Base-by-base conservation (phyloP, 2,888 invertebrate species). In the Coremacera marginata region DNA sequence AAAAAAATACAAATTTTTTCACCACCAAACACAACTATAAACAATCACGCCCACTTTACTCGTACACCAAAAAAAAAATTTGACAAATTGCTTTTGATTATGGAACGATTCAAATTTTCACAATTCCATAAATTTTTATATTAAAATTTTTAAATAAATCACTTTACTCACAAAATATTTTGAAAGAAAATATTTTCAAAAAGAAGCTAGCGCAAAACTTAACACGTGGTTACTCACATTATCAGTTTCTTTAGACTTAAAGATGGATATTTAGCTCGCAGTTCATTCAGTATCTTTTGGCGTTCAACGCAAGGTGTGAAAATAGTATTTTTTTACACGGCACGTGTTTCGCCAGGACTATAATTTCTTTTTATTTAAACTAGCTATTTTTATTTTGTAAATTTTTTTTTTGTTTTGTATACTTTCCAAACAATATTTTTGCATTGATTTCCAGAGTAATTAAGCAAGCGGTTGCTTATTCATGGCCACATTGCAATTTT, bases 71-170 rank as follows among this genome's bases (percentile, higher is more conserved):
- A 14, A 44, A 44, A 44, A 44, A 44, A 44, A 11, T 2, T 44
- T 44, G 11, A 44, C n/a, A 22, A 25, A 25, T 27, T 1, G 11
- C 27, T 19, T n/a, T 57, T 22, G 60, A 60, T 60, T 60, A 72
- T 5, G 34, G 34, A 34, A 19, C 44, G 19, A 72, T 72, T 57
- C 60, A 72, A 72, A 51, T 71, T 71, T 72, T 60, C 71, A 60
- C 71, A 60, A 60, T 60, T 60, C 71, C 55, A 60, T 72, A 19
- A 72, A 72, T 72, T 72, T 62, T 49, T 34, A 9, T 37, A 44
- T 7, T 3, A 57, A 25, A 55, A 37, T 27, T 57, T 37, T 31
- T 2, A 67, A 67, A 67, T 34, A 44, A 67, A 67, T 67, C 14
- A 37, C 34, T 19, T 31, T 44, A 44, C 44, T 44, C 3, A 11